Evolutionary conservation across 1,140 invertebrate species (phyloP).

Genomic region (Hestina assimilis): DNA sequence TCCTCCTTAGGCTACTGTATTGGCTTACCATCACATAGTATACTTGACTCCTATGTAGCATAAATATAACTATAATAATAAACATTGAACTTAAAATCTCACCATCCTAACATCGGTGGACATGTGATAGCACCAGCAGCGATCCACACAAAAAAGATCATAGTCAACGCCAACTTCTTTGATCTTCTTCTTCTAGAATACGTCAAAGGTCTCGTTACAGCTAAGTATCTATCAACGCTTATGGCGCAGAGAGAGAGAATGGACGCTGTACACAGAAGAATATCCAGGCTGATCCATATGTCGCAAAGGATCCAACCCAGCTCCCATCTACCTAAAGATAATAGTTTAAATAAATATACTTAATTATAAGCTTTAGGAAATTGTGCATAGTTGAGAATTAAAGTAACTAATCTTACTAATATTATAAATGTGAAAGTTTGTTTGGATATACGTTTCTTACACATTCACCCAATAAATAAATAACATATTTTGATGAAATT

Average conservation of each 20-base stretch:
- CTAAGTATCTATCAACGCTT: conserved; percentile 91
- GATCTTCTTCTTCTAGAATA: conserved; percentile 88
- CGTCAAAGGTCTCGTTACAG: conserved; percentile 90
- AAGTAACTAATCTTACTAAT: too few species aligned
- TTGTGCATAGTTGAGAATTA: neutral
- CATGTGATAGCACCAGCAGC: conserved; percentile 89
- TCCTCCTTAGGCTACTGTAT: too few species aligned
- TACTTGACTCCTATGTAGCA: too few species aligned
- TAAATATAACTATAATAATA: too few species aligned
- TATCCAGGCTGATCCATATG: conserved; percentile 95
- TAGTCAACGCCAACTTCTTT: conserved; percentile 86
- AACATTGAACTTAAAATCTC: conserved; percentile 47
- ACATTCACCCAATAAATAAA: too few species aligned
- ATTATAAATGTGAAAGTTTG: too few species aligned
- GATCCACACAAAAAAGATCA: conserved; percentile 91
- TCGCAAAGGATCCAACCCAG: conserved; percentile 89
- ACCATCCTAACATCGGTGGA: conserved; percentile 90
- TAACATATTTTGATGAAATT: too few species aligned
- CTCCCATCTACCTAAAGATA: conserved; percentile 83
- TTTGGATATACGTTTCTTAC: too few species aligned
- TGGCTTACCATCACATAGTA: too few species aligned
- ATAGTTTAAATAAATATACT: neutral
- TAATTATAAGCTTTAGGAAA: neutral
- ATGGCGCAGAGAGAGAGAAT: conserved; percentile 90
- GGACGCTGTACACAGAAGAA: conserved; percentile 93